Conservation (phyloP, 2,113 vertebrate genomes). For the Cisticola juncidis region DNA sequence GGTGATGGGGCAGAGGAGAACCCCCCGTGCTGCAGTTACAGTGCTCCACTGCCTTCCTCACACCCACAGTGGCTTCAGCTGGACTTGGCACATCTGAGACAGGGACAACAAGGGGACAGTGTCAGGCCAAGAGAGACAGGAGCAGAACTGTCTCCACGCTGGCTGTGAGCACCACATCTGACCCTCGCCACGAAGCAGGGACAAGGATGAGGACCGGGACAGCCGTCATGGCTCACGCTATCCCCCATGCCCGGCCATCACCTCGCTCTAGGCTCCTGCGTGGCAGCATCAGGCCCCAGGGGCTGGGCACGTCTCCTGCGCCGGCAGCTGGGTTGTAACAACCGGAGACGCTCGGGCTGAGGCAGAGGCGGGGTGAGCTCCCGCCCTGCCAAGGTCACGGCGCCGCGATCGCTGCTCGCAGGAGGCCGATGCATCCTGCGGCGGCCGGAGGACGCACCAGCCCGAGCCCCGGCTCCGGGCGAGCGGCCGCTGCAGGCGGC, state of each 20-base stretch:
- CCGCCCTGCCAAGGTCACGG: neutral
- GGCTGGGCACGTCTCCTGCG: neutral
- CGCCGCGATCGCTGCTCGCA: neutral
- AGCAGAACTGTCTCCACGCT: neutral
- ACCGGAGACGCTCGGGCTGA: neutral
- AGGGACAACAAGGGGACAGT: neutral
- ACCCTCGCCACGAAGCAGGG: neutral
- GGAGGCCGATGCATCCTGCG: neutral
- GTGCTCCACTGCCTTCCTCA: slow-evolving; percentile 62
- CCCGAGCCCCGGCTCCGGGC: neutral
- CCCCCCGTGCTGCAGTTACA: slow-evolving; percentile 72
- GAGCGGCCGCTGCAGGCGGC: neutral
- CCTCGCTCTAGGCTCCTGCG: neutral
- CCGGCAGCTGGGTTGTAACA: slow-evolving; percentile 33
- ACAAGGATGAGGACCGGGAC: neutral
- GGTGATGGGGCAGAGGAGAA: slow-evolving; percentile 75
- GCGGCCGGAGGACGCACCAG: neutral
- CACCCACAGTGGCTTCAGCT: neutral
- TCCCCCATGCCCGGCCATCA: neutral
- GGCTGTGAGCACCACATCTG: neutral
- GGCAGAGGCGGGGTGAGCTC: slow-evolving; percentile 25
- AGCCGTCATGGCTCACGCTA: rapidly evolving
- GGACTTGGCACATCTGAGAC: neutral
- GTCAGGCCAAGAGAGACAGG: neutral
- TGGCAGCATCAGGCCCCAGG: neutral